These are phyloP conservation scores for Germaria angustata DNA, from an alignment of 2,888 invertebrate genomes.

Conservation along the genomic window DNA sequence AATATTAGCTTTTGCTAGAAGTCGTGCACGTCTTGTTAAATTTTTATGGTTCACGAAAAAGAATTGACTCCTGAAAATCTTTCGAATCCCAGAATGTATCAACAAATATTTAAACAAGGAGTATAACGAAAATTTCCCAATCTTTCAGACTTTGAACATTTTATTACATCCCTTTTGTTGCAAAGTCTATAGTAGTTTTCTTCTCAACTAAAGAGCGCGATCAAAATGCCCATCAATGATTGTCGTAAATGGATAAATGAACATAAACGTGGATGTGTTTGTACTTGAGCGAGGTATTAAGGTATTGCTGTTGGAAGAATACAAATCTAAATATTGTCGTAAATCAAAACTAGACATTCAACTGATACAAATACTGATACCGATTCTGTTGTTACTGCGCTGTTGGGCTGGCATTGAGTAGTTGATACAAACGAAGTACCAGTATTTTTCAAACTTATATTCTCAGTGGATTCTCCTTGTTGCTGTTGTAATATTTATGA, in stretches of 20 bases:
- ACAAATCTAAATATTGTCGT: conserved; percentile 73
- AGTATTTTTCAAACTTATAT: conserved; percentile 29
- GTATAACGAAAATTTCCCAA: too few species aligned
- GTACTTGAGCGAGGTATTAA: neutral
- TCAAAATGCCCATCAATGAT: conserved; percentile 44
- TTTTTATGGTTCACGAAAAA: too few species aligned
- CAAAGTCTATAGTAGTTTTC: neutral
- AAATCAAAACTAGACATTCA: conserved; percentile 72
- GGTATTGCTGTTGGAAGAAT: conserved; percentile 30
- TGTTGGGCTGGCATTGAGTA: conserved; percentile 27
- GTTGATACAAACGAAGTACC: conserved; percentile 4
- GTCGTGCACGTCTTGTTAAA: too few species aligned
- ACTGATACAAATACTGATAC: conserved; percentile 41
- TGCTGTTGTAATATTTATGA: conserved; percentile 57
- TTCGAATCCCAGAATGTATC: too few species aligned
- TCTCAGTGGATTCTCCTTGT: conserved; percentile 33
- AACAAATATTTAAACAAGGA: too few species aligned
- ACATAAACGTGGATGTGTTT: neutral
- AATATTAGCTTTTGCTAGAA: too few species aligned
- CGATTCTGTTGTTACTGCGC: neutral
- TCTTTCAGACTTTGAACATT: too few species aligned
- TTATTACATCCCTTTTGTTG: neutral
- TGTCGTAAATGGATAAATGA: conserved; percentile 5
- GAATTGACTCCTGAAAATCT: too few species aligned
- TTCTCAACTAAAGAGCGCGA: neutral